These are phyloP conservation scores for Coregonus suidteri DNA, from an alignment of 2,797 vertebrate genomes.

Conservation along the genomic window DNA sequence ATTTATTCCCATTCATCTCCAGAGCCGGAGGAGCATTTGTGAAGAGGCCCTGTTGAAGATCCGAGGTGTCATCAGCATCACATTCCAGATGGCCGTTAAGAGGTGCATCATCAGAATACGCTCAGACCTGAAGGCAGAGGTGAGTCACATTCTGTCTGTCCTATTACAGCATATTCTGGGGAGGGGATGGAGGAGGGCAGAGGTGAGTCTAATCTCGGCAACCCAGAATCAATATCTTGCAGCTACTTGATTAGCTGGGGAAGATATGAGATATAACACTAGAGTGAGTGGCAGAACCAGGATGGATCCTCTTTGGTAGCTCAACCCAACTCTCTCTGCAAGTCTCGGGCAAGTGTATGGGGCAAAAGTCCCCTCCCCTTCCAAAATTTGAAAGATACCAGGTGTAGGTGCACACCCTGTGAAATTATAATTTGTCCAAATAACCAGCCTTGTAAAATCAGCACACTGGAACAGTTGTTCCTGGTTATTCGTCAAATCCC, in stretches of 20 bases:
- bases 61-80: constrained; percentile 94
- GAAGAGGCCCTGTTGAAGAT: constrained; percentile 93
- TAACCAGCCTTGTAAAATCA: not conserved
- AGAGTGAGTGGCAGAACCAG: not conserved
- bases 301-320: not conserved
- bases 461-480: not conserved
- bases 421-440: not conserved
- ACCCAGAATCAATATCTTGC: not conserved
- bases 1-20: constrained; percentile 13
- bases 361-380: not conserved
- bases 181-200: not conserved
- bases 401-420: not conserved
- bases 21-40: constrained; percentile 87
- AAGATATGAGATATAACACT: not conserved
- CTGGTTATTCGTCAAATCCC: not conserved
- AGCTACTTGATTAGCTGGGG: not conserved
- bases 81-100: constrained; percentile 92
- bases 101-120: constrained; percentile 89
- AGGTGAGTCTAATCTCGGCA: not conserved
- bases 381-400: not conserved
- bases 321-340: not conserved
- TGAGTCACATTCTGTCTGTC: constrained; percentile 56
- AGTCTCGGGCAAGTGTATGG: no score
- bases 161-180: not conserved
- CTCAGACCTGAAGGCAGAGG: constrained; percentile 92